Evolutionary conservation across 2,113 vertebrate species (phyloP), one percentile per base, ranked within the genome.

Genomic region (Ceyx margarethae): DNA sequence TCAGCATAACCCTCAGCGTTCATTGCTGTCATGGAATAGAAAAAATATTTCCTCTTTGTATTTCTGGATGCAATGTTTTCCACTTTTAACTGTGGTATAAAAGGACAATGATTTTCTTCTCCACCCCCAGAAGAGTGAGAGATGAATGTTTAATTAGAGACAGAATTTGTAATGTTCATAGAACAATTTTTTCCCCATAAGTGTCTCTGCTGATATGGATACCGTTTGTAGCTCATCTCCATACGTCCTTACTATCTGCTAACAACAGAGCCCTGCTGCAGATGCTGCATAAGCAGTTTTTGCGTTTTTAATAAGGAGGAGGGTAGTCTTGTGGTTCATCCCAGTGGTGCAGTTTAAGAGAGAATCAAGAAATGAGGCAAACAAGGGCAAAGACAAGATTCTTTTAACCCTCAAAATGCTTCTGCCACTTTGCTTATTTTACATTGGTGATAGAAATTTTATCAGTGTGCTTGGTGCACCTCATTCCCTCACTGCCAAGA

Each of bases 231-330:
- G 67, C 89, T 91, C 94, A 92, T 94, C 91, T 96, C 93, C 95
- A 81, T 93, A 81, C 48, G 1, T 89, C 95, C 71, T 46, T 86
- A 89, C 95, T 97, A 56, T 97, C 96, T 96, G 87, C 96, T 94
- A 96, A 84, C 93, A 96, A 74, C 96, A 96, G 91, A 94, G 84
- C 94, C 85, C 58, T 85, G 91, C 97, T 95, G 93, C 90, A 94
- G 97, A 96, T 98, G 97, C 97, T 98, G 97, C 97, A 97, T 98
- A 98, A 98, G 98, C 97, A 97, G 97, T 97, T 97, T 97, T 97
- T 97, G 95, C 91, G 91, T 81, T 91, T 98, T 97, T 96, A 97
- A 97, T 97, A 97, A 97, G 94, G 86, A 93, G 92, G 73, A 69
- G 61, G 61, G 77, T 96, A 96, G 75, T 91, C 91, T 96, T 95